A percentile compares a stretch with the other conserved stretches of the same genome.
Evolutionary conservation across 2,888 invertebrate species (phyloP).

Genomic region (Macrosiphum euphorbiae): DNA sequence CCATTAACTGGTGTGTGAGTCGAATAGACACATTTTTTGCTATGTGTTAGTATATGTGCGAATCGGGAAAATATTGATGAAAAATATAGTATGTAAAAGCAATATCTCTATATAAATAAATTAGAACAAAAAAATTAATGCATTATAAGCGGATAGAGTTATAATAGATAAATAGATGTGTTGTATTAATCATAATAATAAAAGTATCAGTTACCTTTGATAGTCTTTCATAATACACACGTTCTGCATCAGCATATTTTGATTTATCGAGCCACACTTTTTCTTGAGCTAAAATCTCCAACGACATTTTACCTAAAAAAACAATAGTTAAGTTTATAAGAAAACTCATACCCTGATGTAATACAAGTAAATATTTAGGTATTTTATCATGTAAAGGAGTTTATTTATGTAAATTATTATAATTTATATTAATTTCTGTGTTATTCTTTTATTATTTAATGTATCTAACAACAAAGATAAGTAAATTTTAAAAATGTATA

Average conservation of each 20-base stretch:
- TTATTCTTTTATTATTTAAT: neutral
- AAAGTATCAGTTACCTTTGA: conserved; percentile 76
- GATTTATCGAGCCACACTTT: conserved; percentile 82
- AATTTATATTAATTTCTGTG: neutral
- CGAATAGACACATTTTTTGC: too few species aligned
- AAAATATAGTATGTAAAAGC: neutral
- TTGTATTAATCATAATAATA: neutral
- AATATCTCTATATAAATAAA: neutral
- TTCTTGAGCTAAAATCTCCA: conserved; percentile 73
- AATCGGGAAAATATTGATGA: neutral
- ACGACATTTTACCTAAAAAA: conserved; percentile 35
- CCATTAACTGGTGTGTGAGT: too few species aligned
- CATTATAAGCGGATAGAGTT: neutral
- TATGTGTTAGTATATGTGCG: too few species aligned
- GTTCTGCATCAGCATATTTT: conserved; percentile 82
- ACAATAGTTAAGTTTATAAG: neutral
- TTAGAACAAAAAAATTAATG: neutral
- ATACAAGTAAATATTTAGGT: neutral
- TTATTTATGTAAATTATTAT: too few species aligned
- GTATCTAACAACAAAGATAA: neutral
- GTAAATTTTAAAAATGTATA: neutral
- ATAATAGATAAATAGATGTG: neutral
- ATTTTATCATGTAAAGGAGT: neutral
- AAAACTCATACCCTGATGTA: neutral
- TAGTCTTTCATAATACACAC: conserved; percentile 78